These are phyloP conservation scores for Antheraea pernyi DNA, from an alignment of 1,140 invertebrate species.

Conservation along the genomic window DNA sequence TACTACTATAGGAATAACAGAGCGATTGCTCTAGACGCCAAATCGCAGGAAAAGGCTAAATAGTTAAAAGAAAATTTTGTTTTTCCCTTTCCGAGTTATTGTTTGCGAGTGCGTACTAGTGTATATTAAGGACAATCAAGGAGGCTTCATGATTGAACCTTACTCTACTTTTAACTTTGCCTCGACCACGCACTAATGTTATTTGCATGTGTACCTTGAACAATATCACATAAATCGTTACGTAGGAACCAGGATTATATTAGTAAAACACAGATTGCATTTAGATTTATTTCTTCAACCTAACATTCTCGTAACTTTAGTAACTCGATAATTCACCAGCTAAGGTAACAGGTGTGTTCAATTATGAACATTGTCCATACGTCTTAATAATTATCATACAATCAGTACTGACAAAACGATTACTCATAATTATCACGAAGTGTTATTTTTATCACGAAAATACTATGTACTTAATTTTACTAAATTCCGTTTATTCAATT, in stretches of 20 bases:
- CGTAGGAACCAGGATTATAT: background rate
- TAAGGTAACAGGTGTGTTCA: constrained; percentile 64
- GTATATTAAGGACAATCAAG: no score
- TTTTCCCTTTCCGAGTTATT: no score
- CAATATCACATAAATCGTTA: no score
- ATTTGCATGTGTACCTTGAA: no score
- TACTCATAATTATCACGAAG: constrained; percentile 52
- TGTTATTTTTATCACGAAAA: constrained; percentile 70
- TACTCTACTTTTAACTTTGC: no score
- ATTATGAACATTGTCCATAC: constrained; percentile 76
- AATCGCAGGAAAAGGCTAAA: no score
- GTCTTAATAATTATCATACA: constrained; percentile 67
- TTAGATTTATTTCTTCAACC: constrained; percentile 76
- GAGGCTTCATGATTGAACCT: no score
- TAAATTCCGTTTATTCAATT: constrained; percentile 75
- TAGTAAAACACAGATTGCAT: constrained; percentile 60
- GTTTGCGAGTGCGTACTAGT: no score
- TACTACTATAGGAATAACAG: no score
- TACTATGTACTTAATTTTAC: constrained; percentile 68
- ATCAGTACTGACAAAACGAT: constrained; percentile 73
- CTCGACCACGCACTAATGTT: no score
- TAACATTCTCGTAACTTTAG: constrained; percentile 72
- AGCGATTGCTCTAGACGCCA: no score
- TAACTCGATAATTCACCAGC: constrained; percentile 69
- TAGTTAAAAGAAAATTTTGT: no score